Conservation (phyloP, 2,113 vertebrate genomes). For the Spheniscus mendiculus region DNA sequence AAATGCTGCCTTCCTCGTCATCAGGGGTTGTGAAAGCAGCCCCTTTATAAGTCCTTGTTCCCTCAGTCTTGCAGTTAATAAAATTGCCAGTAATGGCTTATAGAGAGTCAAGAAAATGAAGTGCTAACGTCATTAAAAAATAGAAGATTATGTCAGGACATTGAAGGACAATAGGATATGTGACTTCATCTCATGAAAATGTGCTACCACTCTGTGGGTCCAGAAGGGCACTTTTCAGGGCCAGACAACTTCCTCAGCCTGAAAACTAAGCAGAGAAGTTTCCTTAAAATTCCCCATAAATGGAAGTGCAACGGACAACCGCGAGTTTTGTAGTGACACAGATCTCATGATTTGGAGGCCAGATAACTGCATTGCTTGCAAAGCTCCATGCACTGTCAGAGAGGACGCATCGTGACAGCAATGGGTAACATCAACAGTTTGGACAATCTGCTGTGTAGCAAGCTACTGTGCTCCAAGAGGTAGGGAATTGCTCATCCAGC, state of each 20-base stretch:
- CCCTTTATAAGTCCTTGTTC: not conserved
- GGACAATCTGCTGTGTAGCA: not conserved
- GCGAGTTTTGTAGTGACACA: not conserved
- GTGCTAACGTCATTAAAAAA: not conserved
- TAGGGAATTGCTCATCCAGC: not conserved
- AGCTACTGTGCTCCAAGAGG: not conserved
- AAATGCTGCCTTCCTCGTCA: rapidly evolving
- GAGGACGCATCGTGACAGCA: rapidly evolving
- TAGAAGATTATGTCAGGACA: not conserved
- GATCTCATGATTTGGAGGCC: not conserved
- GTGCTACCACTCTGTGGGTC: rapidly evolving
- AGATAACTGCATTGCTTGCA: not conserved
- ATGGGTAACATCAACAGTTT: not conserved
- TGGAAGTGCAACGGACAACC: not conserved
- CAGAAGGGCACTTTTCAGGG: not conserved
- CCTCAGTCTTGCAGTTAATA: not conserved
- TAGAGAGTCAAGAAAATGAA: not conserved
- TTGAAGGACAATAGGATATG: not conserved
- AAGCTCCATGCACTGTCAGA: not conserved
- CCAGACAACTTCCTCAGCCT: not conserved
- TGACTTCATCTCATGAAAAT: not conserved
- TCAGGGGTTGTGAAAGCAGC: not conserved
- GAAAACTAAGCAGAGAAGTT: not conserved
- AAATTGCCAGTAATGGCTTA: not conserved
- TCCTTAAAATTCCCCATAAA: not conserved